Evolutionary conservation across 2,888 invertebrate species (phyloP).

Genomic region (Pseudolycoriella hygida): DNA sequence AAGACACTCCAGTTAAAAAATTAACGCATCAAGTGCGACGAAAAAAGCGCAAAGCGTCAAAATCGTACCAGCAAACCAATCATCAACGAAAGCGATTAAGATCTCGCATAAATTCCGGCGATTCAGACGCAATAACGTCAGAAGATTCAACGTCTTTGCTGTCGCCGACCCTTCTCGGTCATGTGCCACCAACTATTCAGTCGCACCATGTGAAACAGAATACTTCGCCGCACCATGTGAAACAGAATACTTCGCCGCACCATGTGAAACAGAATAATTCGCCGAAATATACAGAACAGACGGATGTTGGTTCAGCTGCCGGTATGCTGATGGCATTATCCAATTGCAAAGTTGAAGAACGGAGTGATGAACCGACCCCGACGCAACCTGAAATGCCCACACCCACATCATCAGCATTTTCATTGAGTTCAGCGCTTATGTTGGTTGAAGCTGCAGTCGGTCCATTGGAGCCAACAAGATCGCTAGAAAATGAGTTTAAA

Average conservation of each 20-base stretch:
- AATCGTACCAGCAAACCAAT: conserved; percentile 15
- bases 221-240: conserved; percentile 9
- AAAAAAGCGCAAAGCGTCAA: conserved; percentile 25
- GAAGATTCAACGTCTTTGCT: conserved; percentile 5
- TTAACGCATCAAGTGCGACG: conserved; percentile 9
- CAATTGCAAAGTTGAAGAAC: conserved; percentile 18
- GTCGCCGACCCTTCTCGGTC: conserved; percentile 12
- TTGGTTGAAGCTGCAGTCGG: conserved; percentile 73
- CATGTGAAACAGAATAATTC: conserved; percentile 2
- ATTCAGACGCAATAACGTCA: conserved; percentile 52
- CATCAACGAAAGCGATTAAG: conserved; percentile 35
- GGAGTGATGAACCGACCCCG: neutral
- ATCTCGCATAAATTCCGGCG: conserved; percentile 56
- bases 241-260: conserved; percentile 9
- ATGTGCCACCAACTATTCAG: conserved; percentile 14
- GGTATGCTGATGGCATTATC: conserved; percentile 39
- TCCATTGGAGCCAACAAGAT: conserved; percentile 36
- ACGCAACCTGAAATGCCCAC: neutral
- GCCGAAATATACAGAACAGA: conserved; percentile 7
- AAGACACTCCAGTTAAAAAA: conserved; percentile 5
- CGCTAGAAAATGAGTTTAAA: conserved; percentile 48
- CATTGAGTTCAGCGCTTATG: conserved; percentile 59
- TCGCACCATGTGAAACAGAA: conserved; percentile 11
- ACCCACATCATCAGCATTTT: conserved; percentile 12
- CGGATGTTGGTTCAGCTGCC: conserved; percentile 31